These are phyloP conservation scores for Corapipo altera DNA, from an alignment of 2,113 vertebrate genomes.

Conservation along the genomic window DNA sequence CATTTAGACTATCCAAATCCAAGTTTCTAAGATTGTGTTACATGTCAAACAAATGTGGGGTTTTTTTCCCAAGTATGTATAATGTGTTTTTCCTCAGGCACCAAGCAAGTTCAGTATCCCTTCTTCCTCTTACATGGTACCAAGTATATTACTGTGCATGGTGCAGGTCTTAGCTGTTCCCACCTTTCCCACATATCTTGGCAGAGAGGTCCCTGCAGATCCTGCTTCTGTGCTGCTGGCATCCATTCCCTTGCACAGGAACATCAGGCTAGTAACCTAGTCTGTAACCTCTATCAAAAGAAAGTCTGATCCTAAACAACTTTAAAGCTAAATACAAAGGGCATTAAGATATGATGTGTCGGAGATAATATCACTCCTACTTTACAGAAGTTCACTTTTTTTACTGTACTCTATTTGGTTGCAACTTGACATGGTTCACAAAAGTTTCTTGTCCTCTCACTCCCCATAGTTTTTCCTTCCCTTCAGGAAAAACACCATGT, in stretches of 20 bases:
- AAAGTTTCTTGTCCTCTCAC: neutral
- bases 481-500: neutral
- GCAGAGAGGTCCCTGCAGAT: neutral
- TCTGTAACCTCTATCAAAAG: neutral
- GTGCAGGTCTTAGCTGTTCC: neutral
- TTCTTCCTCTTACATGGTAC: neutral
- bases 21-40: neutral
- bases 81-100: neutral
- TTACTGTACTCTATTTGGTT: neutral
- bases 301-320: neutral
- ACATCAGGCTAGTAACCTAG: neutral
- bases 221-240: neutral
- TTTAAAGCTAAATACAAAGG: neutral
- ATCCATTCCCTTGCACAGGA: neutral
- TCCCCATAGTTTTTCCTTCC: neutral
- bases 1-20: neutral
- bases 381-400: neutral
- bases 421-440: neutral
- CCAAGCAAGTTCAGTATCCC: neutral
- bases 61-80: neutral
- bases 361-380: neutral
- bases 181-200: neutral
- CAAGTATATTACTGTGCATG: neutral
- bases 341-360: neutral
- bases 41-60: rapidly evolving